Base-by-base conservation (phyloP, 2,113 vertebrate species). In the Myanophis thanlyinensis region DNA sequence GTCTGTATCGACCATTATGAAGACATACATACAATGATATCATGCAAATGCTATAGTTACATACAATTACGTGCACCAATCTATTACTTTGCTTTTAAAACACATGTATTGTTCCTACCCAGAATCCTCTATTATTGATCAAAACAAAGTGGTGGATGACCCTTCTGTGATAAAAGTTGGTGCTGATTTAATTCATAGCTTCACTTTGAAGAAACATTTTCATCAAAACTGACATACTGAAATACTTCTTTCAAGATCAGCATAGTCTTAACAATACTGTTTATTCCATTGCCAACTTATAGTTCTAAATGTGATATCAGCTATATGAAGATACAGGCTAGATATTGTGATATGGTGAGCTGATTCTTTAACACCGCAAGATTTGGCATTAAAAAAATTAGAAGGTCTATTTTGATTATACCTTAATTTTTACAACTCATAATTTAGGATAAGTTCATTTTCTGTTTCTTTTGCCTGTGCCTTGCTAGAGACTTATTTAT, bases 381-480 rank as follows among this genome's bases (percentile, higher is more conserved):
- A 67, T 91, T 87, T 89, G 47, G 59, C 91, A 87, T 67, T 23
- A 96, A 62, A 59, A 94, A 93, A 96, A 96, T 49, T 85, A 93
- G 56, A 93, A 90, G 89, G 93, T 88, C 53, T 90, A 90, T 92
- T 51, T 95, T 95, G 96, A 95, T 96, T 96, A 96, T 94, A 91
- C 89, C n/a, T 90, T 94, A 91, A 93, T 96, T 97, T 96, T 97
- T 91, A 96, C 95, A 92, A 52, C n/a, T 46, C 15, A 5, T 53
- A 95, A 95, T 93, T 95, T 46, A 47, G 12, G 92, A 87, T 94
- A 91, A 93, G 94, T 95, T 93, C 30, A 56, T 91, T 94, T 94
- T 92, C 91, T 95, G 12, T 92, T 89, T 73, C n/a, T 85, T 85
- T 85, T 94, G 95, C 53, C 88, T 86, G 9, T 9, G 23, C 56